Evolutionary conservation across 1,140 invertebrate species (phyloP).

Genomic region (Pachypsylla venusta): DNA sequence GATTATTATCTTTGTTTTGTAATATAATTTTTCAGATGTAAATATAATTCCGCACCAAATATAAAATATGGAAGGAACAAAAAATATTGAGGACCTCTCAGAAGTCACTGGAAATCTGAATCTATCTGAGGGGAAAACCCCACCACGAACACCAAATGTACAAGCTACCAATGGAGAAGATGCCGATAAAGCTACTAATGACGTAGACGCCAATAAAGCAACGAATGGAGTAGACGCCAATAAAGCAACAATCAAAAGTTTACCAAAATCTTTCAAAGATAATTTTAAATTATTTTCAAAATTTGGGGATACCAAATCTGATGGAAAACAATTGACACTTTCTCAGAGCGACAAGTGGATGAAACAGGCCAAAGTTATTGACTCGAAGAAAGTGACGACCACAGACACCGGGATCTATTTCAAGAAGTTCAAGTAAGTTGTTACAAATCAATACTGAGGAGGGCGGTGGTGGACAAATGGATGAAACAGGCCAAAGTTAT

Average conservation of each 20-base stretch:
- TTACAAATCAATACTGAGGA: no score
- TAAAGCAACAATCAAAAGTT: background rate
- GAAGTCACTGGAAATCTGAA: no score
- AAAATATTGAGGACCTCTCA: no score
- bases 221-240: background rate
- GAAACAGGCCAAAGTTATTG: constrained; percentile 86
- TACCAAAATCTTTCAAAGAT: constrained; percentile 26
- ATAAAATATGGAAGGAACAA: no score
- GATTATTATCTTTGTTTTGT: no score
- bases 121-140: no score
- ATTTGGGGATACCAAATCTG: constrained; percentile 73
- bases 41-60: no score
- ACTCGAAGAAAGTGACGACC: constrained; percentile 73
- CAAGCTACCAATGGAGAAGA: no score
- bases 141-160: no score
- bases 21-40: no score
- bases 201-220: background rate
- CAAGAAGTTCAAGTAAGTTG: constrained; percentile 69
- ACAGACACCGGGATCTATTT: constrained; percentile 80
- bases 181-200: no score
- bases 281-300: constrained; percentile 57
- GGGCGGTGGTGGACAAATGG: no score
- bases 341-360: constrained; percentile 90
- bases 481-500: constrained; percentile 90
- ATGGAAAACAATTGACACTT: constrained; percentile 70